phyloP scores from a whole-genome alignment of 2,113 vertebrate genomes.

The Columba livia region DNA sequence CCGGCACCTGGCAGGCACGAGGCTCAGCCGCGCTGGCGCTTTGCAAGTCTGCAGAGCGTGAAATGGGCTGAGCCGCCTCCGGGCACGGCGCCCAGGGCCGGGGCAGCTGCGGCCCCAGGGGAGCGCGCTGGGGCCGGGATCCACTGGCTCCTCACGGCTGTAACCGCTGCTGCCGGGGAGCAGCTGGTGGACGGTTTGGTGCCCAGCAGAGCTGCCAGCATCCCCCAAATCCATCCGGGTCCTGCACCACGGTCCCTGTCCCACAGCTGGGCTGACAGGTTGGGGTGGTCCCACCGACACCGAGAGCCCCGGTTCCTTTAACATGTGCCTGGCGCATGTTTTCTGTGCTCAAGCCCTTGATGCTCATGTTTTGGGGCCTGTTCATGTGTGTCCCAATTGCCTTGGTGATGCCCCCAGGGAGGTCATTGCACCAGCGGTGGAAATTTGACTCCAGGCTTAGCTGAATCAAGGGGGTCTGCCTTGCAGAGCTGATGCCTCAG shows the following conservation, averaged over 20 bases:
- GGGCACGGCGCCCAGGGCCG: rapidly evolving
- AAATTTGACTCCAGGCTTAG: neutral
- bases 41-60: neutral
- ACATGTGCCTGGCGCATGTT: rapidly evolving
- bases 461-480: rapidly evolving
- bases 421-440: neutral
- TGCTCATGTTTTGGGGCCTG: rapidly evolving
- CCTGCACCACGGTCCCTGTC: rapidly evolving
- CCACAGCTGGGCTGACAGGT: rapidly evolving
- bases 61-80: neutral
- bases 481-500: rapidly evolving
- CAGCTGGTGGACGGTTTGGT: neutral
- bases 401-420: rapidly evolving
- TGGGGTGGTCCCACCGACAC: rapidly evolving
- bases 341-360: neutral
- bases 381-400: rapidly evolving
- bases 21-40: neutral
- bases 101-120: neutral
- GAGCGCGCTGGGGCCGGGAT: neutral
- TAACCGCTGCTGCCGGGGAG: neutral
- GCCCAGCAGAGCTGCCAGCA: neutral
- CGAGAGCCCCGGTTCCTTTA: neutral
- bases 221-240: neutral
- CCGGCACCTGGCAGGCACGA: rapidly evolving
- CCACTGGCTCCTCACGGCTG: neutral